Percentiles rank a stretch among this genome's conserved stretches.
Conservation (phyloP, 2,113 vertebrate genomes). For the Todiramphus chloris region DNA sequence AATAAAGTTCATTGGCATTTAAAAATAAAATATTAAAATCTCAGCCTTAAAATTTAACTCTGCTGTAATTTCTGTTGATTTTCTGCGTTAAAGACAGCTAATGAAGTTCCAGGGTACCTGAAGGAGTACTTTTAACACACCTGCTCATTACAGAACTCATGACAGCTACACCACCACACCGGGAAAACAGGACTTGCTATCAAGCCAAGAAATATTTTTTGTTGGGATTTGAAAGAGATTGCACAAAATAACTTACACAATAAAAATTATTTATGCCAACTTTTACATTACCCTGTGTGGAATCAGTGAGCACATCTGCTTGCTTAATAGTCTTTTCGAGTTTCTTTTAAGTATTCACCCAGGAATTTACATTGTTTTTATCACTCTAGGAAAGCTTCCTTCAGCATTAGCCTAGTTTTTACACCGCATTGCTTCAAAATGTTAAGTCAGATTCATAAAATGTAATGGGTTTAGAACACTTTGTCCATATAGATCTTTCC, state of each 20-base stretch:
- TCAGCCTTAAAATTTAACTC: neutral
- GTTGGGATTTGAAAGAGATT: neutral
- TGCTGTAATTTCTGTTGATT: neutral
- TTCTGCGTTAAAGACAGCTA: neutral
- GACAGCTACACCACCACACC: neutral
- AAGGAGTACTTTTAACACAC: neutral
- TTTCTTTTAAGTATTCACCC: neutral
- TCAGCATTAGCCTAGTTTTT: neutral
- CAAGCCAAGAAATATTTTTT: neutral
- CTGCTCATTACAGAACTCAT: neutral
- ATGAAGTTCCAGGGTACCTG: neutral
- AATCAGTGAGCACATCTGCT: neutral
- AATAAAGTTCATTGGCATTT: neutral
- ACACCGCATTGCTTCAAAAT: neutral
- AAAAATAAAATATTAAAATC: neutral
- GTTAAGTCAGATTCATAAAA: neutral
- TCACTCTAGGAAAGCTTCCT: neutral
- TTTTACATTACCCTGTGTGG: neutral
- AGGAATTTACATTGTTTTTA: conserved; percentile 10
- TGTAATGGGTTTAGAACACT: neutral
- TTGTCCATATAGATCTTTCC: neutral
- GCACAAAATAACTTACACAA: neutral
- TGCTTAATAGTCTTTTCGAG: neutral
- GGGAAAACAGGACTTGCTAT: neutral
- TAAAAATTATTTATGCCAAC: neutral